A percentile compares a stretch with the other conserved stretches of the same genome.
Evolutionary conservation across 2,113 vertebrate species (phyloP).

Genomic region (Sylvilagus bachmani): DNA sequence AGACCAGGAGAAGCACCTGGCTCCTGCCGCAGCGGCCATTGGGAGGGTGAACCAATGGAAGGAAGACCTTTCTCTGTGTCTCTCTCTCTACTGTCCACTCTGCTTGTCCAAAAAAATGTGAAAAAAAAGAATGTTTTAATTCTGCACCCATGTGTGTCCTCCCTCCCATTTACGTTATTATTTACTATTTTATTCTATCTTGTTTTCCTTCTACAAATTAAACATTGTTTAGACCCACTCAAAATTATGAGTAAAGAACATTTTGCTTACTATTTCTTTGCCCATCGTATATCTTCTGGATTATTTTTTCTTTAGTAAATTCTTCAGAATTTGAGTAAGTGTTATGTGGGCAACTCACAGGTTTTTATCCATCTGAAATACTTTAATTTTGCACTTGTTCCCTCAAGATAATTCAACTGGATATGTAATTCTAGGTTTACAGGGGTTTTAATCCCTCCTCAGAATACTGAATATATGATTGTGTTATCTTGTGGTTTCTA

Average conservation of each 20-base stretch:
- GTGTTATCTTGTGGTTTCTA: constrained; percentile 33
- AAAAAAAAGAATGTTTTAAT: not conserved
- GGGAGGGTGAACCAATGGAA: too few species aligned
- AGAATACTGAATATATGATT: constrained; percentile 40
- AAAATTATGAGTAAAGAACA: not conserved
- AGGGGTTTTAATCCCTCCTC: not conserved
- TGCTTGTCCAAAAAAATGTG: too few species aligned
- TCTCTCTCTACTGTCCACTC: too few species aligned
- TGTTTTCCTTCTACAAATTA: constrained; percentile 56
- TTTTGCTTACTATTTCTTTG: constrained; percentile 47
- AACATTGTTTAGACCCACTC: not conserved
- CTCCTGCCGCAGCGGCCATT: too few species aligned
- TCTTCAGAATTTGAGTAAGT: constrained; percentile 22
- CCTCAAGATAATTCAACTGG: constrained; percentile 41
- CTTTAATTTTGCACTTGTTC: constrained; percentile 16
- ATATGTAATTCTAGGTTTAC: constrained; percentile 52
- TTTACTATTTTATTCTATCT: constrained; percentile 30
- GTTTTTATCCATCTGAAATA: not conserved
- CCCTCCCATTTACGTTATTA: not conserved
- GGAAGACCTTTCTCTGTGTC: too few species aligned
- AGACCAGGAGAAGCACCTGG: too few species aligned
- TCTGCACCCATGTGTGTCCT: not conserved
- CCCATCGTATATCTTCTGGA: not conserved
- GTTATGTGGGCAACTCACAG: constrained; percentile 1
- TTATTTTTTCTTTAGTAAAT: constrained; percentile 37